Conservation (phyloP, 2,113 vertebrate species). For the Pampusana beccarii region DNA sequence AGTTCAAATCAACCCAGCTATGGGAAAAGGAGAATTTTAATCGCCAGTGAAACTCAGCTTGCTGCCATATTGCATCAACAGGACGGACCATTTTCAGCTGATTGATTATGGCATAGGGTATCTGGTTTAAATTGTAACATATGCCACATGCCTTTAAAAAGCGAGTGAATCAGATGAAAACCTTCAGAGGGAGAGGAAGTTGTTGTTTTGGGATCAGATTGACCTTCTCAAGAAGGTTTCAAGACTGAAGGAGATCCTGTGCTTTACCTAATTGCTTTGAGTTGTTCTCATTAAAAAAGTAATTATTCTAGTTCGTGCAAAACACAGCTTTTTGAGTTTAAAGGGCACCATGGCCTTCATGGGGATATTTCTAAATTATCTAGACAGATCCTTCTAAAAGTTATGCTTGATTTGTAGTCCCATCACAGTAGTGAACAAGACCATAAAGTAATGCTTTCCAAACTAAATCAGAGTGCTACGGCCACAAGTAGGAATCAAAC, state of each 20-base stretch:
- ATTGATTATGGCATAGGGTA: rapidly evolving
- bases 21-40: background rate
- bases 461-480: background rate
- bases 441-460: background rate
- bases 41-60: background rate
- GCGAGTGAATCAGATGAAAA: background rate
- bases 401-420: background rate
- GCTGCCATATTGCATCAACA: background rate
- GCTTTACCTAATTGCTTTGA: background rate
- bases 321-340: background rate
- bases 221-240: background rate
- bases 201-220: background rate
- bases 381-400: background rate
- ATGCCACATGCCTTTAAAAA: background rate
- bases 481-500: background rate
- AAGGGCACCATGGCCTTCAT: background rate
- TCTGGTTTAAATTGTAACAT: background rate
- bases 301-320: background rate
- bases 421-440: background rate
- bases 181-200: background rate
- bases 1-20: background rate
- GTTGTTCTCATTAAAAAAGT: background rate
- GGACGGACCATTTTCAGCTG: background rate
- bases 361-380: background rate
- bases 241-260: background rate